A percentile compares a stretch with the other conserved stretches of the same genome.
Evolutionary conservation across 2,797 vertebrate genomes (phyloP).

Genomic region (Hydrophis major): DNA sequence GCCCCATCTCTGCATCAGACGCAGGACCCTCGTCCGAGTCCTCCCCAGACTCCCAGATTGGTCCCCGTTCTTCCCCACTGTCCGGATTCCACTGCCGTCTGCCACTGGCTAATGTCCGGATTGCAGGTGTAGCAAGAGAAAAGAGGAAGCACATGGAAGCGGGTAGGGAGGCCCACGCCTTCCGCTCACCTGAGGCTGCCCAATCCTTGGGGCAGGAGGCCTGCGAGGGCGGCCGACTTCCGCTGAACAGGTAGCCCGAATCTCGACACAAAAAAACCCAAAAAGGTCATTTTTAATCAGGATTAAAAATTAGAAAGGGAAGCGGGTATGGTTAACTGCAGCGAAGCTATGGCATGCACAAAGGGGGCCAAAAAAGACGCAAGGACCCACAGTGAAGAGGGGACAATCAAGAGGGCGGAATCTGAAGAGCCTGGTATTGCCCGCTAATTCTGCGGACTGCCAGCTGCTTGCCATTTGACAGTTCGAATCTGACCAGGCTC

Average conservation of each 20-base stretch:
- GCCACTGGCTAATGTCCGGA: not conserved
- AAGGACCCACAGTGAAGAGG: not conserved
- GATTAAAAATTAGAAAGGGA: not conserved
- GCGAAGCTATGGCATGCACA: rapidly evolving
- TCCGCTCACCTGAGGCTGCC: constrained; percentile 79
- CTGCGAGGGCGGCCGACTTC: constrained; percentile 83
- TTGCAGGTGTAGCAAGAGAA: not conserved
- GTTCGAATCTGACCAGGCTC: too few relatives aligned
- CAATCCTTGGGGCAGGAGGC: constrained; percentile 77
- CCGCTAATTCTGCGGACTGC: too few relatives aligned
- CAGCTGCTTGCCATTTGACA: too few relatives aligned
- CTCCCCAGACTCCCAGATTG: too few relatives aligned
- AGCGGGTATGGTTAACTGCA: not conserved
- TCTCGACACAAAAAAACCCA: constrained; percentile 69
- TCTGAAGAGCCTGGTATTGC: not conserved
- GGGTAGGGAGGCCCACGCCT: not conserved
- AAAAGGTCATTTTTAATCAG: not conserved
- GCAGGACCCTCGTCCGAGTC: too few relatives aligned
- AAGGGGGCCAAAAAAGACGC: not conserved
- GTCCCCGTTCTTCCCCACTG: too few relatives aligned
- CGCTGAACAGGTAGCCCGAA: constrained; percentile 94
- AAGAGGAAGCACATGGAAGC: not conserved
- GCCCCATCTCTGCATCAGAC: too few relatives aligned
- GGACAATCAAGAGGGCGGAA: not conserved
- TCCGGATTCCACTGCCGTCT: too few relatives aligned